Evolutionary conservation across 2,888 invertebrate genomes (phyloP).

Genomic region (Quadroppia sp.): DNA sequence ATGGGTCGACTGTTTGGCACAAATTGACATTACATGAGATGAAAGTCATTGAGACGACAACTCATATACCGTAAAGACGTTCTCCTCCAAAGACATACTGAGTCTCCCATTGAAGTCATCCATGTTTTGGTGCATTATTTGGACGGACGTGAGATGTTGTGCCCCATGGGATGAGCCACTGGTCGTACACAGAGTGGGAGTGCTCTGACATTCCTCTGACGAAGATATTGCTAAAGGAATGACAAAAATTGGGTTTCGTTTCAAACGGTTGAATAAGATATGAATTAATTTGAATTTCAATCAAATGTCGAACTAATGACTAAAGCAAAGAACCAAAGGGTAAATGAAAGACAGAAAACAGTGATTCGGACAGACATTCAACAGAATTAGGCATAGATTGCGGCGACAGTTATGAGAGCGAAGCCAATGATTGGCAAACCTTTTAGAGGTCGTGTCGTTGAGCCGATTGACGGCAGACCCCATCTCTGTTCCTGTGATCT

Average conservation of each 20-base stretch:
- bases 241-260: background rate
- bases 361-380: constrained; percentile 1
- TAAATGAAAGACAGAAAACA: background rate
- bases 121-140: constrained; percentile 64
- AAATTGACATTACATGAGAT: background rate
- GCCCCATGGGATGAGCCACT: background rate
- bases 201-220: constrained; percentile 84
- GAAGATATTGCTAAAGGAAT: constrained; percentile 64
- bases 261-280: background rate
- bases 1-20: background rate
- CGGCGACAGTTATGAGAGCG: background rate
- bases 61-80: constrained; percentile 64
- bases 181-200: constrained; percentile 63
- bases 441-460: constrained; percentile 33
- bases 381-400: background rate
- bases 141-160: constrained; percentile 45
- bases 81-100: constrained; percentile 80
- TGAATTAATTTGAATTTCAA: constrained; percentile 4
- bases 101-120: constrained; percentile 60
- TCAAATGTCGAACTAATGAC: background rate
- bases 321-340: background rate
- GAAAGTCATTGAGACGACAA: background rate
- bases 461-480: constrained; percentile 59
- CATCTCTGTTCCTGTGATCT: constrained; percentile 80
- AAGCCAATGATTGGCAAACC: constrained; percentile 26